phyloP scores from a whole-genome alignment of 2,113 vertebrate species.

The Grammomys surdaster region DNA sequence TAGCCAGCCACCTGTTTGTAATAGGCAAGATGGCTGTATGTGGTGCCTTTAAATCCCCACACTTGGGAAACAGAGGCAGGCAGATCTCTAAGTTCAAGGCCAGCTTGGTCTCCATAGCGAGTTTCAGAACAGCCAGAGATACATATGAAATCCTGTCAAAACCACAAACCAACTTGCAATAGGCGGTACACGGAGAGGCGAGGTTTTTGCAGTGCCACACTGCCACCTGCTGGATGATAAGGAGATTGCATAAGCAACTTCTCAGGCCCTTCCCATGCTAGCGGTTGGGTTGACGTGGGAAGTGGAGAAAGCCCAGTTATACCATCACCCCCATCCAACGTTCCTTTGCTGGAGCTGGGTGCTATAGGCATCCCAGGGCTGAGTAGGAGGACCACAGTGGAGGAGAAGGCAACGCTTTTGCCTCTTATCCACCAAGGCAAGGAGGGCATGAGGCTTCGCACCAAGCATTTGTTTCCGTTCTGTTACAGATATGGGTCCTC shows the following conservation, averaged over 20 bases:
- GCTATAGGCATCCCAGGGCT: neutral
- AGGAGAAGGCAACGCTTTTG: too few species aligned
- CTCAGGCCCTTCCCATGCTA: too few species aligned
- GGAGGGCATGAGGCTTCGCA: too few species aligned
- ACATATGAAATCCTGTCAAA: neutral
- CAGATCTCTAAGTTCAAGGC: neutral
- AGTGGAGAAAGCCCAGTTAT: neutral
- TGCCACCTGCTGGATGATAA: conserved; percentile 2
- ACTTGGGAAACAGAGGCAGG: neutral
- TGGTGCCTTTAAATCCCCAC: neutral
- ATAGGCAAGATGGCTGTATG: neutral
- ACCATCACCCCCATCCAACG: neutral
- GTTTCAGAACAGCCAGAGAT: neutral
- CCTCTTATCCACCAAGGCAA: too few species aligned
- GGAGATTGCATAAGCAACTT: neutral
- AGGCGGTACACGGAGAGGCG: fast-evolving
- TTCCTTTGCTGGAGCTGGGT: neutral
- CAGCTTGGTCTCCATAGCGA: neutral
- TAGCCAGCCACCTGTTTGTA: neutral
- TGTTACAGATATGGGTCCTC: neutral
- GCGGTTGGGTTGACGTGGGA: neutral
- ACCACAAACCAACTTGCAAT: fast-evolving
- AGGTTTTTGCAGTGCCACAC: neutral
- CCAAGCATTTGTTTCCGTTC: neutral
- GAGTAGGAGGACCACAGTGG: too few species aligned